Conservation (phyloP, 2,888 invertebrate genomes). For the Pheosia gnoma region DNA sequence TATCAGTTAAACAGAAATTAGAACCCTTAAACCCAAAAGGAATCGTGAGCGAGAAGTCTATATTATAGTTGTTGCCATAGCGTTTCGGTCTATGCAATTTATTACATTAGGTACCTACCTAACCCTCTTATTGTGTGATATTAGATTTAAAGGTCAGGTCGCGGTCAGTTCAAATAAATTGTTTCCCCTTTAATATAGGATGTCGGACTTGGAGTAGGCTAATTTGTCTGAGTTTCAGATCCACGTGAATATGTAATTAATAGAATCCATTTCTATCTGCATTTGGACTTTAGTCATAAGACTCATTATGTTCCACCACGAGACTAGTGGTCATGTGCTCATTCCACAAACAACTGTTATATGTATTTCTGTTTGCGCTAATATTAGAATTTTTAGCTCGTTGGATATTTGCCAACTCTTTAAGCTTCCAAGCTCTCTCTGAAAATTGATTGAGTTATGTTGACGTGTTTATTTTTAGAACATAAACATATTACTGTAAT, state of each 20-base stretch:
- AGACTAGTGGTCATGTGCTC: slow-evolving; percentile 74
- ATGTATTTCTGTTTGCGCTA: slow-evolving; percentile 76
- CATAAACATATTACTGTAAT: slow-evolving; percentile 10
- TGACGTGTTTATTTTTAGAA: slow-evolving; percentile 36
- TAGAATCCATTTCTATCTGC: slow-evolving; percentile 18
- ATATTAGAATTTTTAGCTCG: slow-evolving; percentile 78
- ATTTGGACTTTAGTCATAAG: slow-evolving; percentile 42
- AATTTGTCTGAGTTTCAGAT: neutral
- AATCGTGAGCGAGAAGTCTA: no score
- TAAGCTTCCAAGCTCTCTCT: slow-evolving; percentile 64
- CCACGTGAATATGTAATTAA: slow-evolving; percentile 5
- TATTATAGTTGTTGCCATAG: no score
- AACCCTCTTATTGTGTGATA: no score
- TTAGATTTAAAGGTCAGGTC: no score
- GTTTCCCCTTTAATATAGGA: no score
- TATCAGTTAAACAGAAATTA: no score
- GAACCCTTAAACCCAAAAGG: no score
- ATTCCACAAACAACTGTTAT: slow-evolving; percentile 67
- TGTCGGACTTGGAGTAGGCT: neutral
- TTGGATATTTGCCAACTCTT: slow-evolving; percentile 72
- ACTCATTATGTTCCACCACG: slow-evolving; percentile 44
- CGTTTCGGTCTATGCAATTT: no score
- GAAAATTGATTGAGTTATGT: slow-evolving; percentile 53
- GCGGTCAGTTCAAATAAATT: no score
- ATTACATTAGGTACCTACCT: no score